Evolutionary conservation across 2,797 vertebrate species (phyloP).

Genomic region (Furcifer pardalis): DNA sequence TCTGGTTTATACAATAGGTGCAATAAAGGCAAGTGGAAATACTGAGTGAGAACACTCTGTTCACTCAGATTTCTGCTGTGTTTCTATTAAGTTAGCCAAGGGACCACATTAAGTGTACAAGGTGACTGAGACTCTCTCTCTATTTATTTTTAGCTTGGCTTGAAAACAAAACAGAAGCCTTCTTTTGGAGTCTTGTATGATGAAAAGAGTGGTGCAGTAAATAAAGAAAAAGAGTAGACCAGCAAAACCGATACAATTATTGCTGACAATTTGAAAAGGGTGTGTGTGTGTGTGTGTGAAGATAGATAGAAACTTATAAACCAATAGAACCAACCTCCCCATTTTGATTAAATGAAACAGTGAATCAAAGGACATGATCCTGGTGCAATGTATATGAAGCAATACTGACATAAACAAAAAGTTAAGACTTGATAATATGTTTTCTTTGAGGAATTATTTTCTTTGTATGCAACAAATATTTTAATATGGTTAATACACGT

Average conservation of each 20-base stretch:
- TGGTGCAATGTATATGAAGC: too few relatives aligned
- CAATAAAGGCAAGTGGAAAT: background rate
- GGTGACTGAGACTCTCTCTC: background rate
- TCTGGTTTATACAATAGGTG: background rate
- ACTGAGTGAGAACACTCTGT: background rate
- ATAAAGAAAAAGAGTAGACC: background rate
- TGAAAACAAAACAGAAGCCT: background rate
- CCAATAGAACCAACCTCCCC: background rate
- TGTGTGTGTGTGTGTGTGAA: too few relatives aligned
- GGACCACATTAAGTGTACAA: conserved; percentile 7
- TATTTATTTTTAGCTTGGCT: background rate
- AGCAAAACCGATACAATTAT: background rate
- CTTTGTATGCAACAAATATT: too few relatives aligned
- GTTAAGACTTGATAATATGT: background rate
- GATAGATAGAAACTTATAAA: too few relatives aligned
- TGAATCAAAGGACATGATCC: background rate
- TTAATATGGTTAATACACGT: too few relatives aligned
- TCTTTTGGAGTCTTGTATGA: background rate
- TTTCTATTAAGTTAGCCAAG: background rate
- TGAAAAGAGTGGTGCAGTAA: background rate
- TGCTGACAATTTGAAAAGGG: background rate
- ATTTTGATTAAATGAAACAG: background rate
- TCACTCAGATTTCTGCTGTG: background rate
- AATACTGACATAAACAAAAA: background rate
- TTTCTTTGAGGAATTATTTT: too few relatives aligned